These are phyloP conservation scores for Osmerus mordax DNA, from an alignment of 2,113 vertebrate species.

Conservation along the genomic window DNA sequence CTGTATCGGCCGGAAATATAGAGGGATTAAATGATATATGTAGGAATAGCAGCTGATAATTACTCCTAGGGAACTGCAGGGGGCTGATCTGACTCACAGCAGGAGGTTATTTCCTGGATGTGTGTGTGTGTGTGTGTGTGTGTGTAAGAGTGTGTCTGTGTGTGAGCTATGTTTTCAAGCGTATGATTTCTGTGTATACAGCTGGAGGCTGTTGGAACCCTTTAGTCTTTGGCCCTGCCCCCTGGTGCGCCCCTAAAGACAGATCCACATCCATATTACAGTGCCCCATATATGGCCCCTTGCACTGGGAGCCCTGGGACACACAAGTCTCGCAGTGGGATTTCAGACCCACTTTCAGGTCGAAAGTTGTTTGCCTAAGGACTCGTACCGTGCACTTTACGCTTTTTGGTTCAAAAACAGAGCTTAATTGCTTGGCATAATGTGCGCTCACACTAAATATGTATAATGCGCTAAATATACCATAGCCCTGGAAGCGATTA, in stretches of 20 bases:
- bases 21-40: background rate
- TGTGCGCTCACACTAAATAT: conserved; percentile 36
- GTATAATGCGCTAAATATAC: conserved; percentile 39
- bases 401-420: conserved; percentile 34
- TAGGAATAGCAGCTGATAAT: conserved; percentile 34
- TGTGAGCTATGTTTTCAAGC: background rate
- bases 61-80: conserved; percentile 28
- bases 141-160: background rate
- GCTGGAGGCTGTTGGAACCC: too few species aligned
- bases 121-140: conserved; percentile 10
- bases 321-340: background rate
- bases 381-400: conserved; percentile 23
- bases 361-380: conserved; percentile 36
- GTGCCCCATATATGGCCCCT: background rate
- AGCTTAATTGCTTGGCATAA: conserved; percentile 47
- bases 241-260: background rate
- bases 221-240: too few species aligned
- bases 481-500: background rate
- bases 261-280: background rate
- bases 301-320: background rate
- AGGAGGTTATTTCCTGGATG: conserved; percentile 22
- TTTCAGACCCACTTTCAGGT: conserved; percentile 28
- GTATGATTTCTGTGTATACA: background rate
- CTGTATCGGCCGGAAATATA: conserved; percentile 34
- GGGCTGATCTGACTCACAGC: conserved; percentile 38